Evolutionary conservation across 2,797 vertebrate species (phyloP).

Genomic region (Coccyzus lansbergi): DNA sequence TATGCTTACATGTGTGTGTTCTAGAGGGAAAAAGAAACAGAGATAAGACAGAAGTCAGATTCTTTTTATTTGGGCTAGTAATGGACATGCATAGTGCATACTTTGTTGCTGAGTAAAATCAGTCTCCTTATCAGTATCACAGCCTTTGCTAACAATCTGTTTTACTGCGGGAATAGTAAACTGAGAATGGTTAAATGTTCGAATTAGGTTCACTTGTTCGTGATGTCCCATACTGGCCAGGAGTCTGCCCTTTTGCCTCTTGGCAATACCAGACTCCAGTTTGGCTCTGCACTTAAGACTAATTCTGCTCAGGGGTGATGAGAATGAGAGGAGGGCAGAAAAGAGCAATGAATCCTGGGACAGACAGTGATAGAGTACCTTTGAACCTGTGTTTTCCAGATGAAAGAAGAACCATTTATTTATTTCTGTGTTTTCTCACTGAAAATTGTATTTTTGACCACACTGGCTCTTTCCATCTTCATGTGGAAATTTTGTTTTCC

Average conservation of each 20-base stretch:
- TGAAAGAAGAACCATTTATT: not conserved
- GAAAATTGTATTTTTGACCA: not conserved
- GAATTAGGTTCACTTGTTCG: not conserved
- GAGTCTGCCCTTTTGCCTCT: not conserved
- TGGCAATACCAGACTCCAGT: fast-evolving
- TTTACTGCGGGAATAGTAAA: not conserved
- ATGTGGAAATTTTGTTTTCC: not conserved
- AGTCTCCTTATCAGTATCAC: not conserved
- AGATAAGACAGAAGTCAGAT: not conserved
- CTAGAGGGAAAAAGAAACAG: not conserved
- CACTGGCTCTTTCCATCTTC: not conserved
- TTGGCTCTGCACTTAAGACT: not conserved
- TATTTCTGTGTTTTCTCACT: not conserved
- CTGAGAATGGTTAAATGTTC: too few relatives aligned
- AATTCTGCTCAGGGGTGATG: not conserved
- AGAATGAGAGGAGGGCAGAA: not conserved
- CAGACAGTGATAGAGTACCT: not conserved
- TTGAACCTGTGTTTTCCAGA: not conserved
- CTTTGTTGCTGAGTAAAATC: not conserved
- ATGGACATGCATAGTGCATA: fast-evolving
- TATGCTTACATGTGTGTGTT: not conserved
- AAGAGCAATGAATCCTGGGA: not conserved
- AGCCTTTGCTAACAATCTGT: not conserved
- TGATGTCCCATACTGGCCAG: fast-evolving
- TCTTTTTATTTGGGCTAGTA: not conserved